phyloP scores from a whole-genome alignment of 2,888 invertebrate species.

The Archips crataeganus region DNA sequence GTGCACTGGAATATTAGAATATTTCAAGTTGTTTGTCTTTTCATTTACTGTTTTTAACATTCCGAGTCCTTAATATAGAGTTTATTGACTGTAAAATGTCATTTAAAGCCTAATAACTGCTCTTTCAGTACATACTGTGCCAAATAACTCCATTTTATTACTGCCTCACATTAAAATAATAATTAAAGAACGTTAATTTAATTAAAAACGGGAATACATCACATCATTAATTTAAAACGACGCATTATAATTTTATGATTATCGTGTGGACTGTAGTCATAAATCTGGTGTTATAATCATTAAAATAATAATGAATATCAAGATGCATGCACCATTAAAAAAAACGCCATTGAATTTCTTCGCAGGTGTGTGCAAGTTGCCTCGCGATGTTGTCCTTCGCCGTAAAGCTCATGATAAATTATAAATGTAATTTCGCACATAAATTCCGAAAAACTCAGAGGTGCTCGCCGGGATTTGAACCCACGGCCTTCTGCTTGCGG shows the following conservation, averaged over 20 bases:
- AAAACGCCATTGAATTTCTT: too few species aligned
- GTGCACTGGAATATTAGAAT: too few species aligned
- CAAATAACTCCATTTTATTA: constrained; percentile 8
- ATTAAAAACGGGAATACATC: constrained; percentile 5
- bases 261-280: not conserved
- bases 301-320: not conserved
- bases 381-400: too few species aligned
- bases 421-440: too few species aligned
- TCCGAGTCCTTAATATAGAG: not conserved
- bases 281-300: not conserved
- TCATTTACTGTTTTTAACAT: too few species aligned
- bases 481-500: too few species aligned
- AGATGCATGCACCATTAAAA: not conserved
- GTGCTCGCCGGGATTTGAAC: too few species aligned
- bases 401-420: too few species aligned
- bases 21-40: too few species aligned
- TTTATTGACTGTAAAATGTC: not conserved
- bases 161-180: not conserved
- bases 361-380: too few species aligned
- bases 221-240: constrained; percentile 15
- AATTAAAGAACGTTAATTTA: constrained; percentile 7
- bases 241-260: not conserved
- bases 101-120: not conserved
- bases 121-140: not conserved
- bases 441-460: too few species aligned